Evolutionary conservation across 1,140 invertebrate genomes (phyloP), one percentile per base, ranked within the genome.

Genomic region (Gonioctena quinquepunctata): DNA sequence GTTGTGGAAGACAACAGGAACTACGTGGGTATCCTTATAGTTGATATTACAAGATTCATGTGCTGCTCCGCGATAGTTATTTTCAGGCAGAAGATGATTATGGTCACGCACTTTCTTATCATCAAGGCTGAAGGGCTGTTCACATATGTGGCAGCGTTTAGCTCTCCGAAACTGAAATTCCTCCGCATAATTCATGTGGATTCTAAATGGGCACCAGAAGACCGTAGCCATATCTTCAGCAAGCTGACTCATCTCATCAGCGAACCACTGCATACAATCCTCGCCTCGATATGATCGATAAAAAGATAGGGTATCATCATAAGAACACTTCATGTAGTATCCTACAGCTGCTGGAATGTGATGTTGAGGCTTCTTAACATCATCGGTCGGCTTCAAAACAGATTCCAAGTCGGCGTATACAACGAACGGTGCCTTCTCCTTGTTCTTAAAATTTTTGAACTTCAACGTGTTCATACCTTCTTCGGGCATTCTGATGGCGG

Each of bases 31-130:
- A 25, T 73, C 28, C 71, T 78, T 69, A 74, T 76, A 82, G 60
- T 81, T 74, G 23, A 83, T 19, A 72, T 84, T 85, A 66, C 81
- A 84, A 7, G 26, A 18, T 7, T 74, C 63, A 74, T 84, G 81
- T 0, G 80, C 80, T 16, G 76, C 76, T 59, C 68, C 49, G 4
- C 81, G 68, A 76, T 77, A 79, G 59, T 66, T 66, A n/a, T 42
- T 42, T 8, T 75, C 62, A 76, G 83, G 82, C 0, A 80, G 80
- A 13, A 79, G 71, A 69, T 83, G 80, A 59, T 33, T 50, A 60
- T 70, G 68, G n/a, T 70, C 62, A 28, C 42, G 52, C 52, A 63
- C 59, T 27, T 49, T 57, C 16, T 52, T 50, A 57, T 64, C 52
- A 8, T 42, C 61, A 18, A 1, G 3, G 3, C 19, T 48, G 28